A percentile compares a stretch with the other conserved stretches of the same genome.
Conservation (phyloP, 2,888 invertebrate species). For the Tipula vernalis region DNA sequence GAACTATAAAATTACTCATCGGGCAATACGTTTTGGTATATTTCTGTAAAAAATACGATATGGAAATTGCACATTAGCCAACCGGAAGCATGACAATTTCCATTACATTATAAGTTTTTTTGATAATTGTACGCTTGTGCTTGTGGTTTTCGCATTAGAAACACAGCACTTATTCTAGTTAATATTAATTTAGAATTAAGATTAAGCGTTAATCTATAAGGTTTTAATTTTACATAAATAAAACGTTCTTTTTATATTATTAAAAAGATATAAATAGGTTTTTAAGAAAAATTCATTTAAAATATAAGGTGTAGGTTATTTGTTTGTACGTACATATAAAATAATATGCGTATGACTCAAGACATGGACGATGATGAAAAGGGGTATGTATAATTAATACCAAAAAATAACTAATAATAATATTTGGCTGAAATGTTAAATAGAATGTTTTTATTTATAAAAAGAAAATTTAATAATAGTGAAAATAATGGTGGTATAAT, state of each 20-base stretch:
- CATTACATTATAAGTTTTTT: constrained; percentile 11
- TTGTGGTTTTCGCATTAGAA: constrained; percentile 10
- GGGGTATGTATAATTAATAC: constrained; percentile 16
- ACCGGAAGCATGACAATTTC: constrained; percentile 8
- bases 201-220: constrained; percentile 9
- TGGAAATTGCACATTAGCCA: not conserved
- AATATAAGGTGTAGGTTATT: constrained; percentile 11
- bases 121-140: constrained; percentile 11
- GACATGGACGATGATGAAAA: constrained; percentile 21
- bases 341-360: constrained; percentile 20
- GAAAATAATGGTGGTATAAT: not conserved
- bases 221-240: constrained; percentile 8
- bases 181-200: constrained; percentile 10
- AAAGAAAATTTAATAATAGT: not conserved
- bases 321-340: constrained; percentile 9
- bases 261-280: constrained; percentile 7
- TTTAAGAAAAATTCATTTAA: constrained; percentile 5
- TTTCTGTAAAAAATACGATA: not conserved
- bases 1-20: not conserved
- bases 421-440: not conserved
- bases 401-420: not conserved
- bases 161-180: constrained; percentile 11
- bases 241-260: constrained; percentile 5
- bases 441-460: not conserved
- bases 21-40: not conserved